Evolutionary conservation across 2,113 vertebrate genomes (phyloP).

Genomic region (Phoenicopterus ruber): DNA sequence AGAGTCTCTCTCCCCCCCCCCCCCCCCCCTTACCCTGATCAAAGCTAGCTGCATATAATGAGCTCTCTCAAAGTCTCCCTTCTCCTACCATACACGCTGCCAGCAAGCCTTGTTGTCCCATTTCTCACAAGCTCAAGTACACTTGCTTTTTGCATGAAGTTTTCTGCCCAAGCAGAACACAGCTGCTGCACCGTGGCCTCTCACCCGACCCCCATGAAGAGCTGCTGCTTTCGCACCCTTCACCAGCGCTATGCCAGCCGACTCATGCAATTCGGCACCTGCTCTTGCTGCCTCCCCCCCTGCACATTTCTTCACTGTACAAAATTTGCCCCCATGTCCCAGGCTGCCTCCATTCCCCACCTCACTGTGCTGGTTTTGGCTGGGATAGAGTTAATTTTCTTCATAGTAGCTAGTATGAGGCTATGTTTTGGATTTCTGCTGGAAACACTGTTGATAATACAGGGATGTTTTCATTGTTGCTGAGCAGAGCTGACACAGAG

Average conservation of each 20-base stretch:
- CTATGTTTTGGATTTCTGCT: no score
- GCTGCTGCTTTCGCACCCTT: not conserved
- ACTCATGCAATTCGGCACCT: not conserved
- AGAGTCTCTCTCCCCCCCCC: not conserved
- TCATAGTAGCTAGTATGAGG: no score
- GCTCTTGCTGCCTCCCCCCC: not conserved
- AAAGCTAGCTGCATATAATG: not conserved
- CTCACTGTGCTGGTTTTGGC: not conserved
- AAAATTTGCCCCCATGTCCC: not conserved
- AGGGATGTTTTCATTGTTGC: no score
- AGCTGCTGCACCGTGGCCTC: not conserved
- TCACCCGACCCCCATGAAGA: rapidly evolving
- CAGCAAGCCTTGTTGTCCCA: not conserved
- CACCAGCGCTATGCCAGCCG: not conserved
- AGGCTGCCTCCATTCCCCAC: not conserved
- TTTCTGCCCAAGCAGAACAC: not conserved
- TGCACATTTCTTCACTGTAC: not conserved
- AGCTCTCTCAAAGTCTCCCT: not conserved
- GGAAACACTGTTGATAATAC: no score
- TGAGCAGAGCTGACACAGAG: no score
- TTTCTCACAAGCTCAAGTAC: not conserved
- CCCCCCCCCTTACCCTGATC: not conserved
- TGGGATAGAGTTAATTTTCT: no score
- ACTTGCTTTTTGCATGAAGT: not conserved
- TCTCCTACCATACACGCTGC: not conserved